Evolutionary conservation across 2,888 invertebrate species (phyloP).

Genomic region (Pristionchus arcanus): DNA sequence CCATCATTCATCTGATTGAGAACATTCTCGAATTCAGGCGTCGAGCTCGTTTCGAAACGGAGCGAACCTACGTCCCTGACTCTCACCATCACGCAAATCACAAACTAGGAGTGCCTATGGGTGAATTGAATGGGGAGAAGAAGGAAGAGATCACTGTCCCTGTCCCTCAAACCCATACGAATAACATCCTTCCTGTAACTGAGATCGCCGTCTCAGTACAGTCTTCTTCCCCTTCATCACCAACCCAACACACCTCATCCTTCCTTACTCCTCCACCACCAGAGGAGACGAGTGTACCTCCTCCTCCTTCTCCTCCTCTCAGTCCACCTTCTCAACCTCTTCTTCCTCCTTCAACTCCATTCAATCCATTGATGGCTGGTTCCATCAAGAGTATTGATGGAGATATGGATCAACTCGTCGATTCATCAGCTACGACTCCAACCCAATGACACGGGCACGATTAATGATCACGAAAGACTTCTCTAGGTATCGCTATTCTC

Average conservation of each 20-base stretch:
- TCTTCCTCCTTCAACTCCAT: not conserved
- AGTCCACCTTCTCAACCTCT: constrained; percentile 1
- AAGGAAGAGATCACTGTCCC: constrained; percentile 28
- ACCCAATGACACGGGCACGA: constrained; percentile 14
- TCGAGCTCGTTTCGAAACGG: constrained; percentile 73
- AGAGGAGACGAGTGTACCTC: constrained; percentile 21
- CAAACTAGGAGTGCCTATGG: constrained; percentile 76
- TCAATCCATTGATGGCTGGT: constrained; percentile 55
- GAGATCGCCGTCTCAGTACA: not conserved
- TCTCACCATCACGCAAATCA: constrained; percentile 63
- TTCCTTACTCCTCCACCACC: constrained; percentile 53
- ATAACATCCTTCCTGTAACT: not conserved
- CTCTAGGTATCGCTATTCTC: constrained; percentile 37
- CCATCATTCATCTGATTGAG: constrained; percentile 52
- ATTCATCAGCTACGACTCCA: constrained; percentile 3
- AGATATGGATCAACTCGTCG: constrained; percentile 43
- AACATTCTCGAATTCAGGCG: constrained; percentile 60
- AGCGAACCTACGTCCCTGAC: constrained; percentile 77
- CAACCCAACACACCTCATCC: constrained; percentile 34
- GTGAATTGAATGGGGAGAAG: constrained; percentile 67
- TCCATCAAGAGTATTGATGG: constrained; percentile 54
- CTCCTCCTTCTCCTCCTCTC: constrained; percentile 35
- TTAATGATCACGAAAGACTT: constrained; percentile 46
- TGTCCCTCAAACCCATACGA: not conserved
- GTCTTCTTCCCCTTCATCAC: not conserved